Evolutionary conservation across 37 sponge, comb jelly and placozoan species (phyloP), one percentile per base, ranked within the genome.

Genomic region (Tethya wilhelma): DNA sequence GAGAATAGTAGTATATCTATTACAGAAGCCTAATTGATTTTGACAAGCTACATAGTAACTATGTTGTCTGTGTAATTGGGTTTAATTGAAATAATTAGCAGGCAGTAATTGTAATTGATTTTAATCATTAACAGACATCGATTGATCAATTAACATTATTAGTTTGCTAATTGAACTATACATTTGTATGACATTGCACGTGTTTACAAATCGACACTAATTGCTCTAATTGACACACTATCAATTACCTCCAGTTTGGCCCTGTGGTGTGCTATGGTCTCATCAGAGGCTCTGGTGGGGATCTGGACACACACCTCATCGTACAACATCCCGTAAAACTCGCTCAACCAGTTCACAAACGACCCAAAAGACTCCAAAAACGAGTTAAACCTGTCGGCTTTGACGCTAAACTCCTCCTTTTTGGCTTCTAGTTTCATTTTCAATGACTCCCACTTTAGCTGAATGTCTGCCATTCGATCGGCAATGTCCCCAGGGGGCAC

Each of bases 271-370:
- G 36, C 14, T 2, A 83, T 55, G 2, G 46, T 44, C 1, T 74
- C 83, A 1, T 73, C 64, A 0, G 66, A 37, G 4, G 66, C 83
- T 39, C 40, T 65, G 19, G 55, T 4, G 28, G 65, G 74, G 11
- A 73, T 44, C 14, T 26, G 25, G 28, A 57, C 67, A 37, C 74
- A 74, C 29, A 73, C 56, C 65, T 83, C 83, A 23, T 83, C 83
- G 19, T 64, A 56, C 22, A 83, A 17, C 1, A 9, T 44, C 30
- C 53, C 56, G 25, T 73, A 40, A 62, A 73, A 65, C 56, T 62
- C 75, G 31, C 67, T 56, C 75, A 83, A 65, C 83, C 74, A 74
- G 74, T 49, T 66, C 2, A 38, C 6, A 31, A 73, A 66, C 29
- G 20, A 39, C 2, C 66, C 53, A 34, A 83, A 29, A 63, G 39